Base-by-base conservation (phyloP, 2,888 invertebrate species). In the Ectobius pallidus region DNA sequence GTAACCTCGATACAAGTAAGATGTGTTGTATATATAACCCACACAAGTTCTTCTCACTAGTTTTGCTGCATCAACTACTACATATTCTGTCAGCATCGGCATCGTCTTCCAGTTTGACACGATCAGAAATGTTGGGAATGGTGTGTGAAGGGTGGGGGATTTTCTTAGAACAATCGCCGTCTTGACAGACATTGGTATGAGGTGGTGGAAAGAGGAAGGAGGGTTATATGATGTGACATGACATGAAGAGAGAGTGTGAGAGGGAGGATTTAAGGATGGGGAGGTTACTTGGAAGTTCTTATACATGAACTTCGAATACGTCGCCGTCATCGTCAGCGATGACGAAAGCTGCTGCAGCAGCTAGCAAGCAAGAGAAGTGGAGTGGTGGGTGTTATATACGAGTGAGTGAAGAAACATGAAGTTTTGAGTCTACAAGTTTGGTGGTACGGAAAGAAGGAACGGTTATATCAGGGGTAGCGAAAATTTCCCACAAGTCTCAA, bases 241-340 rank as follows among this genome's bases (percentile, higher is more conserved):
- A 65, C 65, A 46, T 65, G 65, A 65, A 44, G 30, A 44, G 30
- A 18, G 63, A 39, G 18, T 42, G 32, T 61, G 46, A 18, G 65
- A 18, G 46, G 46, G 30, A 30, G 58, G 58, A 2, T 58, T 58
- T 30, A 32, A n/a, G 30, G 32, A 4, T 14, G 2, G 58, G 58
- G 30, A 30, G 20, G 55, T 18, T 34, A 16, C 27, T 30, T 58
- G 58, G 27, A 65, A 42, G 65, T 65, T 65, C 65, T 65, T 65
- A 65, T 65, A 65, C 65, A 65, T 65, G 65, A 65, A 65, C 65
- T 65, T 65, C 16, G 65, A 65, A 65, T 65, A 46, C 65, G 65
- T 44, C 42, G 20, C 25, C 65, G 65, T 55, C 30, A 16, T 42
- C 65, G 65, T 55, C 30, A 16, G 9, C 58, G 42, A 65, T 46